phyloP scores from a whole-genome alignment of 2,888 invertebrate genomes.

The Chironomus riparius region DNA sequence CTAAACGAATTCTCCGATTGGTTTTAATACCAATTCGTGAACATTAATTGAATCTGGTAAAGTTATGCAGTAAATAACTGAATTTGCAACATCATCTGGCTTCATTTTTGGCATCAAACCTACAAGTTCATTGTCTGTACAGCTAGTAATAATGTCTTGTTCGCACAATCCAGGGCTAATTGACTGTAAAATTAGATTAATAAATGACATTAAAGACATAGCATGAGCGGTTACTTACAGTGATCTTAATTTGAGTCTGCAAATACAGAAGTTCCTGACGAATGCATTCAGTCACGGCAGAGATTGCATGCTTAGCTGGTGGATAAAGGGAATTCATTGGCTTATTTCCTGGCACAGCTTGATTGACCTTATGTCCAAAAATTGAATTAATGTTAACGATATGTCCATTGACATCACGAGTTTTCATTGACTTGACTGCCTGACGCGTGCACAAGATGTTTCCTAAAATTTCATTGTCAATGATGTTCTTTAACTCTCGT shows the following conservation, averaged over 20 bases:
- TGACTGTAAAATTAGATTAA: slow-evolving; percentile 14
- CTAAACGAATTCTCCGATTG: slow-evolving; percentile 34
- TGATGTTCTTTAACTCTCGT: slow-evolving; percentile 38
- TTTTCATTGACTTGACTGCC: slow-evolving; percentile 45
- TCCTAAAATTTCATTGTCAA: slow-evolving; percentile 48
- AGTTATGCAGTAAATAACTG: slow-evolving; percentile 33
- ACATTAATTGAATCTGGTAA: slow-evolving; percentile 34
- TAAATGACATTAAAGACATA: background rate
- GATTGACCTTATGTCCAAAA: slow-evolving; percentile 34
- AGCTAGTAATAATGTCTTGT: slow-evolving; percentile 31
- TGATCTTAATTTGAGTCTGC: slow-evolving; percentile 35
- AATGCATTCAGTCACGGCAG: slow-evolving; percentile 37
- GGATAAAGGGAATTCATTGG: slow-evolving; percentile 34
- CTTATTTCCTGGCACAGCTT: slow-evolving; percentile 34
- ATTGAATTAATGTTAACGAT: slow-evolving; percentile 34
- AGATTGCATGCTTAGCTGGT: slow-evolving; percentile 36
- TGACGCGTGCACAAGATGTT: slow-evolving; percentile 46
- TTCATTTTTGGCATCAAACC: slow-evolving; percentile 33
- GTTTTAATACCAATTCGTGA: slow-evolving; percentile 28
- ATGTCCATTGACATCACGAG: slow-evolving; percentile 42
- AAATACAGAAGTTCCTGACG: slow-evolving; percentile 36
- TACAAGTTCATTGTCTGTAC: slow-evolving; percentile 31
- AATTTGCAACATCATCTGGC: slow-evolving; percentile 33
- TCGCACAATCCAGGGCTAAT: slow-evolving; percentile 33
- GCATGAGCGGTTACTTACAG: slow-evolving; percentile 32